Conservation (phyloP, 2,113 vertebrate species). For the Amblyornis subalaris region DNA sequence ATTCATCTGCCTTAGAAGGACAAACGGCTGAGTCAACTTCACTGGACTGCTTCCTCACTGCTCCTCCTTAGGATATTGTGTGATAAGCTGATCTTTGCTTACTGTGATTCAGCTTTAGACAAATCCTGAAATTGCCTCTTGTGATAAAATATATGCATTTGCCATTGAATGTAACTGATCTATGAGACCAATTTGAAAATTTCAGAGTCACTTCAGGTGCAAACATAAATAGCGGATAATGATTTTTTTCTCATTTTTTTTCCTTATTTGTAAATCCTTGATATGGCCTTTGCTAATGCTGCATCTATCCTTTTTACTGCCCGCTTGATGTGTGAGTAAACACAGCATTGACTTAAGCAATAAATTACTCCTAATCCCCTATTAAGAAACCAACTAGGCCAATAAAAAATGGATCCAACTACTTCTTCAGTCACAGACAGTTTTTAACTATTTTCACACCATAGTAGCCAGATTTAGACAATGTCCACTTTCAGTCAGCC, state of each 20-base stretch:
- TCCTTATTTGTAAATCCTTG: constrained; percentile 30
- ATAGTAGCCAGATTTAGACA: background rate
- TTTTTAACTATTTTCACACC: background rate
- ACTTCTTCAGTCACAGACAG: background rate
- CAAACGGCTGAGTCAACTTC: background rate
- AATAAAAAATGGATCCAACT: background rate
- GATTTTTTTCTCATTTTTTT: background rate
- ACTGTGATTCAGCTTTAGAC: background rate
- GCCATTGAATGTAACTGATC: background rate
- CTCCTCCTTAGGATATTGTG: background rate
- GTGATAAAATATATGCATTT: constrained; percentile 22
- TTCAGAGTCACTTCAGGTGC: background rate
- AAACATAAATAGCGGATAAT: constrained; percentile 25
- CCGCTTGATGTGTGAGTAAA: constrained; percentile 32
- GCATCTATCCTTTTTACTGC: constrained; percentile 44
- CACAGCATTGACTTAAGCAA: background rate
- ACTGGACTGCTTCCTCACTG: background rate
- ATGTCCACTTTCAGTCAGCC: background rate
- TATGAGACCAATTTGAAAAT: constrained; percentile 9
- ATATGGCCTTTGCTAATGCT: constrained; percentile 14
- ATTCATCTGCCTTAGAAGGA: background rate
- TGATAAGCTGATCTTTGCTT: background rate
- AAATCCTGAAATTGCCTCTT: constrained; percentile 38
- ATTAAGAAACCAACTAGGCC: background rate
- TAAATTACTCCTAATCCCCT: constrained; percentile 31